Base-by-base conservation (phyloP, 2,888 invertebrate genomes). In the Schizaphis graminum region DNA sequence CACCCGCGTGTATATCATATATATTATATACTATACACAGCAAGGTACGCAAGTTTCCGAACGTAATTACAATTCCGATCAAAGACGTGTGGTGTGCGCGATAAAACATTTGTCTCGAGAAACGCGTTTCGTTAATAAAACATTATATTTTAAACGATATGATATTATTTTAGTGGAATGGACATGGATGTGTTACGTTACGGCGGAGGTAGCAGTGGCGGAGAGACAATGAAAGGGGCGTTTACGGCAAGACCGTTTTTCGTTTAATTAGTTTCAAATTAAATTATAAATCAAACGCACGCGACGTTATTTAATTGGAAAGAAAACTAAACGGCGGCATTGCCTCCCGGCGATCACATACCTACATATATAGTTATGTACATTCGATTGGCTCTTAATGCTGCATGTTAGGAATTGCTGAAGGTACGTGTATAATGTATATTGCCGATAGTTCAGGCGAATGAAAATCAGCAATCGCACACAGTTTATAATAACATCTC, bases 251-350 rank as follows among this genome's bases (percentile, higher is more conserved):
- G 56, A 35, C 49, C 44, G 26, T 53, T 94, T 93, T 94, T 89
- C 94, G 89, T 95, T 95, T 95, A 95, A 95, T 95, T 95, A 95
- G 95, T 95, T 95, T 95, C 95, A 95, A 95, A 95, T 95, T 95
- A 95, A 95, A 95, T 95, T 95, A 95, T 95, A 95, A 95, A 95
- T 95, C 95, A 95, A 95, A 95, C 93, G 94, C 47, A n/a, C 87
- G 92, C 87, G 92, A 61, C 87, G 89, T 86, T 61, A 53, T 90
- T 89, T 47, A 67, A 89, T 93, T 90, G 93, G 93, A 93, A 85
- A 86, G 44, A 61, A 57, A 88, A 88, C 61, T 47, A 24, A 91
- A 56, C 49, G 90, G 90, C 67, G 90, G 67, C 7, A 24, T 61
- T 41, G 84, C 89, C 93, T 90, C 28, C 57, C 21, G 90, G 93